Evolutionary conservation across 2,888 invertebrate genomes (phyloP), one percentile per base, ranked within the genome.

Genomic region (Epirrhoe alternata): DNA sequence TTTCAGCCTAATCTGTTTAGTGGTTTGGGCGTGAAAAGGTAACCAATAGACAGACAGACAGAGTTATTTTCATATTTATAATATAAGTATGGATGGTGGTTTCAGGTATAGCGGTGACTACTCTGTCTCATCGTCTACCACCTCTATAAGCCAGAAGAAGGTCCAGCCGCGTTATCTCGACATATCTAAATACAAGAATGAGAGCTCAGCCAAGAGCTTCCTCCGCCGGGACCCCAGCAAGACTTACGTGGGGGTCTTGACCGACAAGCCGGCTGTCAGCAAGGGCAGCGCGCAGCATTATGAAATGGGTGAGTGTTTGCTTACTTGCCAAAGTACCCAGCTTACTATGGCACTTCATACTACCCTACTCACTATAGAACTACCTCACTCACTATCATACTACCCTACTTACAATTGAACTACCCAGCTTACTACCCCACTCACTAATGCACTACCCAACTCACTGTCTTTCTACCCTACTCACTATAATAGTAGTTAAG

Each of bases 101-200:
- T 1, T 0, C 73, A 93, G 94, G 77, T 86, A 93, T 84, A 93
- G 93, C 81, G 94, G 94, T 66, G 94, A 94, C 73, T 94, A 87
- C 70, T 93, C 93, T 0, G 88, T 93, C 87, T 92, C 93, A 59
- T 94, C 94, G 47, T 93, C 94, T 0, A 92, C 92, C 16, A 90
- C 92, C 57, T 92, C 92, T 0, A 82, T 86, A 1, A 82, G 87
- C 70, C 80, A 82, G 62, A 86, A 85, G 74, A 83, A 80, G 74
- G 74, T 89, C 51, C 87, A 86, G 75, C 91, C 91, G 6, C 91
- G 95, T 56, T 95, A 95, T 77, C 80, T 95, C 66, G 95, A 95
- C 85, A 95, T 95, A 69, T 95, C 95, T 56, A 95, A 94, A 83
- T 95, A 95, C 83, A 95, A 95, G 82, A 83, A 74, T 38, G 93